Conservation (phyloP, 2,113 vertebrate genomes). For the Ciconia maguari region DNA sequence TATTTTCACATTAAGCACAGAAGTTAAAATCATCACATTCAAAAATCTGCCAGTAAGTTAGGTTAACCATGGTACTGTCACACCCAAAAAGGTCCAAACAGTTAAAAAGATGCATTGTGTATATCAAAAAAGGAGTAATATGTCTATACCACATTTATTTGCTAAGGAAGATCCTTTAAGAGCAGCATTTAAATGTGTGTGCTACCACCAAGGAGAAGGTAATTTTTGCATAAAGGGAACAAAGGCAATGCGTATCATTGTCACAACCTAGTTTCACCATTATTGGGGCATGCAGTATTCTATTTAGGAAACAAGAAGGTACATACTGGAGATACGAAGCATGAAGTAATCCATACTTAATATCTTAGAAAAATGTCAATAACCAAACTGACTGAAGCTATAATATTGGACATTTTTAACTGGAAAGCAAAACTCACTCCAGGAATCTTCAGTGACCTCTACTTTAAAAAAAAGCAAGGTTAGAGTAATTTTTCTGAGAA, state of each 20-base stretch:
- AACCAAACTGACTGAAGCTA: not conserved
- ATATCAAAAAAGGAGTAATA: not conserved
- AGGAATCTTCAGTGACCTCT: not conserved
- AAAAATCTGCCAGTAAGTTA: not conserved
- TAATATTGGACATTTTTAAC: not conserved
- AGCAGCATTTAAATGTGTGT: not conserved
- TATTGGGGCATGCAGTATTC: not conserved
- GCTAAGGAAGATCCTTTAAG: not conserved
- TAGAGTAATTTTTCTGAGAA: not conserved
- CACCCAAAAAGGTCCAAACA: not conserved
- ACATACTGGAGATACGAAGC: not conserved
- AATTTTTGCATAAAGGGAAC: not conserved
- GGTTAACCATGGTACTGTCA: not conserved
- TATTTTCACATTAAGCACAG: not conserved
- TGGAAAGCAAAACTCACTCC: not conserved
- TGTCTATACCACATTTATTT: not conserved
- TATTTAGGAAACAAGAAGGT: not conserved
- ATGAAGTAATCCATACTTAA: not conserved
- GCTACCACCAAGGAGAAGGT: not conserved
- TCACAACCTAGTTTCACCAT: not conserved
- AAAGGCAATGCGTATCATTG: not conserved
- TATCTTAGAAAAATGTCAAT: not conserved
- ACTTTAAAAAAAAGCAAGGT: not conserved
- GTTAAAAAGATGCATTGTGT: not conserved
- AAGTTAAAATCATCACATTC: not conserved